Conservation (phyloP, 2,888 invertebrate species). For the Mimumesa dahlbomi region DNA sequence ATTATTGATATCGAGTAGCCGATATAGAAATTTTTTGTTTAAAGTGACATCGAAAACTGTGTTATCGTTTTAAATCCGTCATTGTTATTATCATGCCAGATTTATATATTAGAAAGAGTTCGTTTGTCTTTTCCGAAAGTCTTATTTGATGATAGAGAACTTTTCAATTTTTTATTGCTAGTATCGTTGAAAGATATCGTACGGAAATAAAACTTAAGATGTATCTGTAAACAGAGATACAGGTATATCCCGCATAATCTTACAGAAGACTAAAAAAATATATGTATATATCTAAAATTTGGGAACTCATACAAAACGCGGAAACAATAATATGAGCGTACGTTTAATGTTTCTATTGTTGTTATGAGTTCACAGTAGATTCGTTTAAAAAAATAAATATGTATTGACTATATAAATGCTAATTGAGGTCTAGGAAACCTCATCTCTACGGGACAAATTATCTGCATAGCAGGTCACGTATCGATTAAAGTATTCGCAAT, state of each 20-base stretch:
- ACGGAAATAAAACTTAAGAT: background rate
- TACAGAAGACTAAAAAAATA: background rate
- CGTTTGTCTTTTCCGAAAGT: slow-evolving; percentile 3
- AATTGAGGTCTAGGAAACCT: too few relatives aligned
- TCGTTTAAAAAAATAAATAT: too few relatives aligned
- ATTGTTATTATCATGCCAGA: slow-evolving; percentile 10
- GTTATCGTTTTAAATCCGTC: slow-evolving; percentile 12
- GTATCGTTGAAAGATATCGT: background rate
- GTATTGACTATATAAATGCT: too few relatives aligned
- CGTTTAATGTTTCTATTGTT: background rate
- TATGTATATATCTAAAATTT: background rate
- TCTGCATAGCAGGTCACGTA: too few relatives aligned
- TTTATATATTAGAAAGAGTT: slow-evolving; percentile 23
- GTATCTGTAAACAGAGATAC: background rate
- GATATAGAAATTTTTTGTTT: slow-evolving; percentile 12
- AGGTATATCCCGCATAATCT: too few relatives aligned
- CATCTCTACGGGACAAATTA: too few relatives aligned
- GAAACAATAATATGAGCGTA: slow-evolving; percentile 3
- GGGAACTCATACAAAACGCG: slow-evolving; percentile 12
- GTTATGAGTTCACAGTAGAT: too few relatives aligned
- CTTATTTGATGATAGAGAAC: slow-evolving; percentile 9
- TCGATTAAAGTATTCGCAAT: too few relatives aligned
- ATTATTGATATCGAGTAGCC: slow-evolving; percentile 2
- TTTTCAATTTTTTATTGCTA: slow-evolving; percentile 8
- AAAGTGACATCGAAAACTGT: slow-evolving; percentile 11